phyloP scores from a whole-genome alignment of 2,113 vertebrate species.

The Malurus melanocephalus region DNA sequence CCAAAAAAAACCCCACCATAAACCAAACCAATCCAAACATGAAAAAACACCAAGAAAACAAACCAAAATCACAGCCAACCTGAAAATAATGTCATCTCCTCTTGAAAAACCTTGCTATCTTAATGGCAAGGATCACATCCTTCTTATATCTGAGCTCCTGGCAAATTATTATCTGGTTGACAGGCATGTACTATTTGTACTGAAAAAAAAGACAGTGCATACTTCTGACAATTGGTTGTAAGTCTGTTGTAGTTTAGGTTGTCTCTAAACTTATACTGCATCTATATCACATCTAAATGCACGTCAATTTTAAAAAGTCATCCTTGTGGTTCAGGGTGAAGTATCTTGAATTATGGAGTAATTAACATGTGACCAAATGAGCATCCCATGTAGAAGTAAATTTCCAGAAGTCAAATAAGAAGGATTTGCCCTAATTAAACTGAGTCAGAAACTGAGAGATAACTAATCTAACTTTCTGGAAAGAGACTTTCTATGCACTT shows the following conservation, averaged over 20 bases:
- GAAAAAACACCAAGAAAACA: not conserved
- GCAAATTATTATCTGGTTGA: not conserved
- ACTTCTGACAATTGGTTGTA: not conserved
- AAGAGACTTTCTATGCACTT: not conserved
- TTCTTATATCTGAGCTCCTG: not conserved
- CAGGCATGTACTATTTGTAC: not conserved
- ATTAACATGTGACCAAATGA: not conserved
- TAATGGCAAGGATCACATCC: not conserved
- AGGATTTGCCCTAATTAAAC: not conserved
- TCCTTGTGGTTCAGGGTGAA: not conserved
- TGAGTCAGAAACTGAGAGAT: not conserved
- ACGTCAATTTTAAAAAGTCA: not conserved
- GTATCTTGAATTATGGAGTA: not conserved
- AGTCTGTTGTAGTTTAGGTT: not conserved
- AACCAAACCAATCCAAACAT: not conserved
- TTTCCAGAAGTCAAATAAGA: not conserved
- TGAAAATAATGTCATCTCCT: not conserved
- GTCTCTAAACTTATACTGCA: not conserved
- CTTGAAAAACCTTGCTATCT: not conserved
- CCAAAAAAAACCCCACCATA: too few species aligned
- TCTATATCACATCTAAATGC: not conserved
- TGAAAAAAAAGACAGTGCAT: not conserved
- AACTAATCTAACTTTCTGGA: not conserved
- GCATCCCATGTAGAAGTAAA: not conserved
- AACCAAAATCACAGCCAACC: rapidly evolving